Base-by-base conservation (phyloP, 2,888 invertebrate genomes). In the Sisyra nigra region DNA sequence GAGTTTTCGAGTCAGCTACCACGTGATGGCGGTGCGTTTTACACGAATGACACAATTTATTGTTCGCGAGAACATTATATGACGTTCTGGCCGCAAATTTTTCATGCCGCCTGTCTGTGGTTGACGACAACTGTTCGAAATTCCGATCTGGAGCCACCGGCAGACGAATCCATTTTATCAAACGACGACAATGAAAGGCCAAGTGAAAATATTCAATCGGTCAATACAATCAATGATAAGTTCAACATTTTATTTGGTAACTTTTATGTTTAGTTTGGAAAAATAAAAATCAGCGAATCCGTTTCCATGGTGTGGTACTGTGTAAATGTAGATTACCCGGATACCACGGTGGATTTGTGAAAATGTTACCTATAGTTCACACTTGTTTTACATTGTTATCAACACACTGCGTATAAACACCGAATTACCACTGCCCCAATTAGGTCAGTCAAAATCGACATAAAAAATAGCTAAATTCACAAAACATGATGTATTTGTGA, bases 1-100 rank as follows among this genome's bases (percentile, higher is more conserved):
- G 94, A 97, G 63, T 96, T 92, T 63, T 80, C 86, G 2, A 91
- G 88, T 47, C 96, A 97, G 60, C 68, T 98, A 45, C 92, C 92
- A 0, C 86, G 88, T 56, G 89, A 91, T 52, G 97, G 96, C 41
- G 97, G 97, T 3, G 89, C 97, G 11, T 98, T 98, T 66, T 98
- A 96, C 63, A 92, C 92, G 0, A 87, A 88, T 19, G 96, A 97
- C 57, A 93, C 94, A 0, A 88, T 91, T 54, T 94, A 96, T 54
- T 83, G 83, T 8, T 89, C 94, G 1, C 77, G 93, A 40, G 80
- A 81, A 11, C 92, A 96, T 61, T 98, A 98, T 64, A 74, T 76
- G 14, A 74, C 80, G 51, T 83, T 91, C 1, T 98, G 97, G 97
- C 91, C 97, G 0, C 85, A 94, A 0, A 81, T 98, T 49, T 72